Evolutionary conservation across 2,888 invertebrate species (phyloP).

Genomic region (Oscheius sp.): DNA sequence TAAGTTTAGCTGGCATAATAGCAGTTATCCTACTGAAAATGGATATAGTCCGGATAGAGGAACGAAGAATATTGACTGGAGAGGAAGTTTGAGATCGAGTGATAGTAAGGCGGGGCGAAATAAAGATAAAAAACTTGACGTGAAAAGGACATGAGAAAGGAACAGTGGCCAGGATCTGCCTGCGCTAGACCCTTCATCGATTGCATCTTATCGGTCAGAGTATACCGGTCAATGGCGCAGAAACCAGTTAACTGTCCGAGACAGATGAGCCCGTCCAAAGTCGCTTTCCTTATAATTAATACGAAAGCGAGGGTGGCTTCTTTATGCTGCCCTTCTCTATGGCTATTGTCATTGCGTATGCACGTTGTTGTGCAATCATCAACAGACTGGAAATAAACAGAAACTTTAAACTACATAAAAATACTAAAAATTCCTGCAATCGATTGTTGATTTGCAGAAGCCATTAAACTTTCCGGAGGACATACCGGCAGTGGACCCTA

Average conservation of each 20-base stretch:
- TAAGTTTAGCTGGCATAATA: constrained; percentile 65
- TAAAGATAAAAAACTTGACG: neutral
- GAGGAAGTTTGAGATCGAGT: neutral
- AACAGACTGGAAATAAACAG: neutral
- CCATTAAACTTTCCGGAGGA: too few relatives aligned
- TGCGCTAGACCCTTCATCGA: constrained; percentile 6
- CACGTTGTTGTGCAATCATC: constrained; percentile 22
- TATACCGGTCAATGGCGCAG: neutral
- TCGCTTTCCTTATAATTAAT: too few relatives aligned
- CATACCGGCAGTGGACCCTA: neutral
- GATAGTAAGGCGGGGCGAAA: neutral
- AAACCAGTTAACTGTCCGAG: neutral
- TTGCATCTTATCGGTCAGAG: constrained; percentile 33
- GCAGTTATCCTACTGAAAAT: neutral
- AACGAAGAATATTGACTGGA: neutral
- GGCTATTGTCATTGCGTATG: constrained; percentile 3
- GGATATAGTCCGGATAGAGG: neutral
- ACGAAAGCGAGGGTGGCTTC: neutral
- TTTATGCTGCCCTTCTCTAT: constrained; percentile 5
- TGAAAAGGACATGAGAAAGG: neutral
- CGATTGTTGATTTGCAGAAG: too few relatives aligned
- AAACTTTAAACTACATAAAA: too few relatives aligned
- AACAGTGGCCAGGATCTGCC: neutral
- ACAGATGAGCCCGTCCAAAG: neutral
- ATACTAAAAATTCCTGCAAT: too few relatives aligned